A percentile compares a stretch with the other conserved stretches of the same genome.
Evolutionary conservation across 2,888 invertebrate genomes (phyloP).

Genomic region (Andrena fulva): DNA sequence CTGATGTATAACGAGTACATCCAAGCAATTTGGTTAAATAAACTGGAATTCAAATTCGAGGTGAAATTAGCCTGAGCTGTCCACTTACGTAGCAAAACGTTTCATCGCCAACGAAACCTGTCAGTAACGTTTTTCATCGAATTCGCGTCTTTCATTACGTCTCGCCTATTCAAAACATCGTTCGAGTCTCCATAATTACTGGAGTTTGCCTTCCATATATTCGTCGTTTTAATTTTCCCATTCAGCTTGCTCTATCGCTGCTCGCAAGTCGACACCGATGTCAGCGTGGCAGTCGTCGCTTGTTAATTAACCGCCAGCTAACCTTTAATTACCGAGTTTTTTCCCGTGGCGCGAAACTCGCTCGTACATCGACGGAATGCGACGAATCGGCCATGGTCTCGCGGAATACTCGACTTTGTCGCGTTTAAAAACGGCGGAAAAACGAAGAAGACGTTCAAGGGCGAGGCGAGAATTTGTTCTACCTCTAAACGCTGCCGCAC

Average conservation of each 20-base stretch:
- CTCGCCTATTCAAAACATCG: constrained; percentile 6
- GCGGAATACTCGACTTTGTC: background rate
- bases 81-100: background rate
- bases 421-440: constrained; percentile 11
- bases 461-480: background rate
- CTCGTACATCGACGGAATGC: constrained; percentile 19
- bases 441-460: constrained; percentile 12
- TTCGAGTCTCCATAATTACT: constrained; percentile 25
- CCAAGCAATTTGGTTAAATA: too few species aligned
- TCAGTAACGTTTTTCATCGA: background rate
- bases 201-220: constrained; percentile 4
- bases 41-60: too few species aligned
- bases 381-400: constrained; percentile 2
- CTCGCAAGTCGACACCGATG: constrained; percentile 20
- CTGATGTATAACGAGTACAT: too few species aligned
- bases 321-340: constrained; percentile 41
- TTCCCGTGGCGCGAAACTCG: constrained; percentile 19
- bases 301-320: constrained; percentile 43
- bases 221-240: constrained; percentile 6
- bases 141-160: background rate
- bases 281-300: constrained; percentile 5
- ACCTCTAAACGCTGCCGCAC: background rate
- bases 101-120: background rate
- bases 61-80: too few species aligned
- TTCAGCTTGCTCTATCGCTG: constrained; percentile 2